Conservation (phyloP, 2,113 vertebrate genomes). For the Sinosuthora webbiana region DNA sequence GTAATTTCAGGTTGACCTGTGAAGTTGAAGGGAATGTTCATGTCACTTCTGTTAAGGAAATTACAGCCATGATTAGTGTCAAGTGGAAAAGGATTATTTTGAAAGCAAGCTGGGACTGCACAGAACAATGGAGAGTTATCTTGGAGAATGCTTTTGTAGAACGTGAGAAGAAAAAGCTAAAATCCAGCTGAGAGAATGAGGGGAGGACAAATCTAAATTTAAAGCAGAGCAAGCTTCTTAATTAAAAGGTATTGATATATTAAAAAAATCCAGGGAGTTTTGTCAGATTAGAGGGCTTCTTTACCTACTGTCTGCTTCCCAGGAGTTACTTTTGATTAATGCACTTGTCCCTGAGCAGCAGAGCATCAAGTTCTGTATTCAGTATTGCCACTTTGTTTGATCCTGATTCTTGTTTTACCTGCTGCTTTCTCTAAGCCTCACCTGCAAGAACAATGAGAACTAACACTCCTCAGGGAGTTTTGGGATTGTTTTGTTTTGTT, state of each 20-base stretch:
- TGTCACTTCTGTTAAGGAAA: slow-evolving; percentile 42
- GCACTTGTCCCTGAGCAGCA: not conserved
- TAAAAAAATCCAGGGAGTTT: not conserved
- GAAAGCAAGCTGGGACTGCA: slow-evolving; percentile 74
- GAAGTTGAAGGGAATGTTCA: not conserved
- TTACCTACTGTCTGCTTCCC: not conserved
- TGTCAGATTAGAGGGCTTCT: not conserved
- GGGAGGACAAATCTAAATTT: slow-evolving; percentile 60
- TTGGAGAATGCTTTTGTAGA: slow-evolving; percentile 50
- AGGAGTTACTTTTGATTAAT: not conserved
- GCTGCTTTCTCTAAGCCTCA: not conserved
- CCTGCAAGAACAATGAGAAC: not conserved
- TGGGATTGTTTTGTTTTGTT: not conserved
- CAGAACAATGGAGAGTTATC: slow-evolving; percentile 49
- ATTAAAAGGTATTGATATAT: not conserved
- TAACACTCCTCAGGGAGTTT: not conserved
- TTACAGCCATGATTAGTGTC: slow-evolving; percentile 57
- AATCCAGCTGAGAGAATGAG: slow-evolving; percentile 60
- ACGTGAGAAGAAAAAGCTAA: slow-evolving; percentile 61
- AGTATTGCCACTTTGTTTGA: not conserved
- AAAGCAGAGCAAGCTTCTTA: slow-evolving; percentile 68
- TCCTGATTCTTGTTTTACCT: not conserved
- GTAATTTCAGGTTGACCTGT: not conserved
- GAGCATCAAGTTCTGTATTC: not conserved
- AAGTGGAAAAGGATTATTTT: slow-evolving; percentile 73